A percentile compares a stretch with the other conserved stretches of the same genome.
Conservation (phyloP, 2,113 vertebrate genomes). For the Gadus macrocephalus region DNA sequence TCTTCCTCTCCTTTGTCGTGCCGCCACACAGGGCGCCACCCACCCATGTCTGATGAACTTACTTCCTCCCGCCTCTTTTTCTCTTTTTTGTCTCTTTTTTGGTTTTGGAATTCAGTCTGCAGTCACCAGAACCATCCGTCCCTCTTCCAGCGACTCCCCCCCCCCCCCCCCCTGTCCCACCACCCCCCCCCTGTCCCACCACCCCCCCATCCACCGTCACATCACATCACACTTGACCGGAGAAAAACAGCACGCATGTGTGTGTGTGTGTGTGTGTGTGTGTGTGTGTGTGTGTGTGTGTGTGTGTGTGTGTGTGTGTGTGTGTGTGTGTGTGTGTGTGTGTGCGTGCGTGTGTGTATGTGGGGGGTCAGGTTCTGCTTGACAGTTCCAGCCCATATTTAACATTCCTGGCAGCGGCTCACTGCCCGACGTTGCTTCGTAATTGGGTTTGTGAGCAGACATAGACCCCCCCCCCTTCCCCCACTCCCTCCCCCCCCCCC, state of each 20-base stretch:
- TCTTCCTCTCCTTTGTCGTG: neutral
- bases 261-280: neutral
- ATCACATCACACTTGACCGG: neutral
- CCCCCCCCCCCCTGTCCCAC: no score
- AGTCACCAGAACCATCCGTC: neutral
- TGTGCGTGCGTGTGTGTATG: neutral
- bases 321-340: neutral
- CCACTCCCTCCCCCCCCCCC: no score
- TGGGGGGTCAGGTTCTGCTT: neutral
- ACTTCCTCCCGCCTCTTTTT: neutral
- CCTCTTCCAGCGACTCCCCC: neutral
- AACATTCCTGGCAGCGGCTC: constrained; percentile 19
- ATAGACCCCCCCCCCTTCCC: neutral
- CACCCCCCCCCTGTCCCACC: no score
- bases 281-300: neutral
- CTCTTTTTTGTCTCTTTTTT: neutral
- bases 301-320: neutral
- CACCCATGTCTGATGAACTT: neutral
- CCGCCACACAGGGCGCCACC: neutral
- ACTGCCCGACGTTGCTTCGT: constrained; percentile 25
- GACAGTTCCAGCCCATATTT: constrained; percentile 24
- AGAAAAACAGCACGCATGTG: neutral
- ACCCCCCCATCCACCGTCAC: no score
- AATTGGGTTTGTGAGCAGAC: constrained; percentile 40
- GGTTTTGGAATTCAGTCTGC: neutral